Evolutionary conservation across 2,113 vertebrate genomes (phyloP).

Genomic region (Microtus richardsoni): DNA sequence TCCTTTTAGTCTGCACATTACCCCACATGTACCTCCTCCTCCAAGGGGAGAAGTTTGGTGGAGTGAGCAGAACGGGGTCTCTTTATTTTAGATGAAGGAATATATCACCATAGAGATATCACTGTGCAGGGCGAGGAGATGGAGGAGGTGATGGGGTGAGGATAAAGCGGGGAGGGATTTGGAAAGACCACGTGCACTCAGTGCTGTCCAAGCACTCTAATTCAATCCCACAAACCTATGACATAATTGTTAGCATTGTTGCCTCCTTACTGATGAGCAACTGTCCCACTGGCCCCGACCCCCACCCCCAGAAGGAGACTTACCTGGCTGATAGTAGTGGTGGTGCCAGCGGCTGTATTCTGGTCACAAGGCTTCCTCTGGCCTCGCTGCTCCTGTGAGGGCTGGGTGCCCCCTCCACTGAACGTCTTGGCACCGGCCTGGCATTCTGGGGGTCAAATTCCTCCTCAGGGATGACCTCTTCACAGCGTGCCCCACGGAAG

Average conservation of each 20-base stretch:
- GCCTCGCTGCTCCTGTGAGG: slow-evolving; percentile 71
- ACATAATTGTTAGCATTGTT: rapidly evolving
- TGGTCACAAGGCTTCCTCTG: slow-evolving; percentile 41
- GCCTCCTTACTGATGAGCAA: not conserved
- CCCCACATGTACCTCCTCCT: not conserved
- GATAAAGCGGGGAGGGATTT: not conserved
- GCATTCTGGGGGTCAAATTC: slow-evolving; percentile 84
- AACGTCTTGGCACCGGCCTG: slow-evolving; percentile 71
- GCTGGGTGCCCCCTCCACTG: not conserved
- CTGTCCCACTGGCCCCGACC: not conserved
- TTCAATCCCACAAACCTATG: not conserved
- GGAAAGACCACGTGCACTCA: not conserved
- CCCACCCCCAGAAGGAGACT: slow-evolving; percentile 50
- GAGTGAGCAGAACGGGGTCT: not conserved
- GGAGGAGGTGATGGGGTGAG: too few relatives aligned
- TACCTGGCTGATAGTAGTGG: slow-evolving; percentile 68
- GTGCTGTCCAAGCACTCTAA: not conserved
- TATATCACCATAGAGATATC: not conserved
- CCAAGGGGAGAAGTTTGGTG: not conserved
- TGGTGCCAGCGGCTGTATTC: not conserved
- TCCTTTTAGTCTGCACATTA: not conserved
- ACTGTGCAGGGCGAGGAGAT: too few relatives aligned
- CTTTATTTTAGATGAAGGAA: not conserved
- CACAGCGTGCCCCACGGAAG: slow-evolving; percentile 87
- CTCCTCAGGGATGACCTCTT: slow-evolving; percentile 87